Percentiles rank a stretch among this genome's conserved stretches.
Evolutionary conservation across 2,888 invertebrate species (phyloP).

Genomic region (Zele albiditarsus): DNA sequence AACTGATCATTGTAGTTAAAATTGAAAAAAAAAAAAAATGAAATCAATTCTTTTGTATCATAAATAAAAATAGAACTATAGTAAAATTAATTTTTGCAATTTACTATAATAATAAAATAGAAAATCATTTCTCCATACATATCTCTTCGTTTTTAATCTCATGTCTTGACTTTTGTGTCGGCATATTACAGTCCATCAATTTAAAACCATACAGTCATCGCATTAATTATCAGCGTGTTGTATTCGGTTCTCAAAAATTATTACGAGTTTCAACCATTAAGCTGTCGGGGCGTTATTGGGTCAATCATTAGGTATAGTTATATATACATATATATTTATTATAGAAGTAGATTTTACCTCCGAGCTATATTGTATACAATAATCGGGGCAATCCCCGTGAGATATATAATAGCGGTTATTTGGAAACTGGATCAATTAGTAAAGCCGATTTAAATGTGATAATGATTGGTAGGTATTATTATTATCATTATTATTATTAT

Average conservation of each 20-base stretch:
- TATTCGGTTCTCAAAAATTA: conserved; percentile 54
- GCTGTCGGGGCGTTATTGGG: conserved; percentile 53
- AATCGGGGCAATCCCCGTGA: conserved; percentile 56
- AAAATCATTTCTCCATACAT: not conserved
- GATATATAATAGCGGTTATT: conserved; percentile 65
- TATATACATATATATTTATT: conserved; percentile 14
- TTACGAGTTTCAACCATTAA: conserved; percentile 62
- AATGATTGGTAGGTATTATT: conserved; percentile 52
- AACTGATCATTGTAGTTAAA: conserved; percentile 7
- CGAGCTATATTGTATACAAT: conserved; percentile 56
- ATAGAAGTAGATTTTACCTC: conserved; percentile 52
- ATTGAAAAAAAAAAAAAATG: conserved; percentile 1
- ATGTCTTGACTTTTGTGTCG: conserved; percentile 27
- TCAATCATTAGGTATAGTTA: conserved; percentile 10
- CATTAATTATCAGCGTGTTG: conserved; percentile 48
- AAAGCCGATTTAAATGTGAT: conserved; percentile 52
- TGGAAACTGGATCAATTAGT: conserved; percentile 58
- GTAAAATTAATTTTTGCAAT: not conserved
- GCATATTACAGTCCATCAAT: conserved; percentile 32
- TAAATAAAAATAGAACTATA: not conserved
- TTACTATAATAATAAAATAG: not conserved
- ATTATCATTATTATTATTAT: conserved; percentile 39
- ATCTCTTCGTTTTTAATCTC: conserved; percentile 27
- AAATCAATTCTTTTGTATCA: not conserved
- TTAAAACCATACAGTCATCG: conserved; percentile 22